phyloP scores from a whole-genome alignment of 2,888 invertebrate genomes.

The Scaptomyza tumidula region DNA sequence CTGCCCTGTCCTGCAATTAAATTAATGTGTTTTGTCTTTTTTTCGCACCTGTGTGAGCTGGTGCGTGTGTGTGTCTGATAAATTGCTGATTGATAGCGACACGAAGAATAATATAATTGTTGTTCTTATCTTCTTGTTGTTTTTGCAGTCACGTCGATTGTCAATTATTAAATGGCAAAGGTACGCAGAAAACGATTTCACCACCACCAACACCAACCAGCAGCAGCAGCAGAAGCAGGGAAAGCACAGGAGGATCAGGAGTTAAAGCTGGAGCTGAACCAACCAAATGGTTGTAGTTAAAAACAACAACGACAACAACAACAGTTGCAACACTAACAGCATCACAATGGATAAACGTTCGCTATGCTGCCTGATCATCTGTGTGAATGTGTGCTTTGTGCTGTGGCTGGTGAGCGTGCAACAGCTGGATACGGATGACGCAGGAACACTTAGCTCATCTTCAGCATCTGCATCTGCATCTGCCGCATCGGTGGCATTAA shows the following conservation, averaged over 20 bases:
- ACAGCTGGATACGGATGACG: slow-evolving; percentile 68
- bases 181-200: slow-evolving; percentile 70
- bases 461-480: not conserved
- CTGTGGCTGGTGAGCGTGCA: slow-evolving; percentile 84
- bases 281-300: slow-evolving; percentile 44
- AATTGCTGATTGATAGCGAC: slow-evolving; percentile 26
- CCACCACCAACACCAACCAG: not conserved
- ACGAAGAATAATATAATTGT: not conserved
- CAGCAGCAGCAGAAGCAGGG: slow-evolving; percentile 7
- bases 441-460: slow-evolving; percentile 40
- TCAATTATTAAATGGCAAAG: slow-evolving; percentile 71
- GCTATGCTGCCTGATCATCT: slow-evolving; percentile 82
- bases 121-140: not conserved
- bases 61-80: slow-evolving; percentile 23
- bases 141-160: slow-evolving; percentile 49
- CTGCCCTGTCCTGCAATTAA: slow-evolving; percentile 26
- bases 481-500: no score
- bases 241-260: slow-evolving; percentile 17
- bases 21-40: slow-evolving; percentile 39
- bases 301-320: not conserved
- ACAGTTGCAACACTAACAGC: slow-evolving; percentile 34
- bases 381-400: slow-evolving; percentile 82
- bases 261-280: slow-evolving; percentile 5
- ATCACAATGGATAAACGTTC: slow-evolving; percentile 84
- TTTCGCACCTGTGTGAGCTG: slow-evolving; percentile 31